These are phyloP conservation scores for Holocentrus rufus DNA, from an alignment of 2,797 vertebrate species.

Conservation along the genomic window DNA sequence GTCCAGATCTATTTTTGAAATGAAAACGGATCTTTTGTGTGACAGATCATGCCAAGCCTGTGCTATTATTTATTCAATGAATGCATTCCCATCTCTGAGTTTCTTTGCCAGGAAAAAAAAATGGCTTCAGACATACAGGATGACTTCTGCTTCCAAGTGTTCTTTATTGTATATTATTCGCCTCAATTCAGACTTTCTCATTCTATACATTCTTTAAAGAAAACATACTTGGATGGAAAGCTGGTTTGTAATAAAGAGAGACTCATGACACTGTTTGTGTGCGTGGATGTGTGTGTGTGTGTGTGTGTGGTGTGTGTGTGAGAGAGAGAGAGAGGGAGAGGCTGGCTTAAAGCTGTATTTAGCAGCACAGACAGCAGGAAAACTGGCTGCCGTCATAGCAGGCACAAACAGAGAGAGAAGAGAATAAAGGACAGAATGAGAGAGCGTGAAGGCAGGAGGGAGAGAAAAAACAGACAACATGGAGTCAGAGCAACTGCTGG, in stretches of 20 bases:
- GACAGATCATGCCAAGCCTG: not conserved
- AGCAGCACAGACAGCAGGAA: slow-evolving; percentile 31
- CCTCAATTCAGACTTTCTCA: no score
- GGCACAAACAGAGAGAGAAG: slow-evolving; percentile 16
- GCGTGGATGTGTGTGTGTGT: not conserved
- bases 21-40: no score
- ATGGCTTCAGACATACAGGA: no score
- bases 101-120: no score
- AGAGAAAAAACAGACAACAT: slow-evolving; percentile 14
- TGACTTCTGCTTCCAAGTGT: no score
- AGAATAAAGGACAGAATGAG: slow-evolving; percentile 19
- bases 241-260: not conserved
- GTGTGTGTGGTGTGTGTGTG: not conserved
- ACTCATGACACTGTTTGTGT: not conserved
- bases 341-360: slow-evolving; percentile 36
- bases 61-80: no score
- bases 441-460: slow-evolving; percentile 28
- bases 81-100: no score
- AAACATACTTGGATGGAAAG: slow-evolving; percentile 18
- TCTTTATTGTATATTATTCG: no score
- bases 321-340: not conserved
- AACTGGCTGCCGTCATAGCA: slow-evolving; percentile 17
- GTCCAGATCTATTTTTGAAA: no score
- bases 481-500: slow-evolving; percentile 40
- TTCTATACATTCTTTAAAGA: not conserved